phyloP scores from a whole-genome alignment of 2,888 invertebrate species.

The Tetranychus piercei region DNA sequence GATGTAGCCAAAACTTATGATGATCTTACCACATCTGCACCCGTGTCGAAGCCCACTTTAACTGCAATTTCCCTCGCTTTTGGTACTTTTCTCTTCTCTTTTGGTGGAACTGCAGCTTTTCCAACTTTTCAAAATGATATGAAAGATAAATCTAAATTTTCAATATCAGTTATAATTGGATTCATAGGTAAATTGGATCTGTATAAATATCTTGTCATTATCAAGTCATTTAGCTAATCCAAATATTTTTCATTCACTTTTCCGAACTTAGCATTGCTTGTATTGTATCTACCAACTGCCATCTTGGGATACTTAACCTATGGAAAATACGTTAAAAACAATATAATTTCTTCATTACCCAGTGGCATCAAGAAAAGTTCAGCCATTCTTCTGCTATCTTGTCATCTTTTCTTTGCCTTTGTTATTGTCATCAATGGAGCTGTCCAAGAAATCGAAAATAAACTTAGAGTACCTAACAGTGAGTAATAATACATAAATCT shows the following conservation, averaged over 20 bases:
- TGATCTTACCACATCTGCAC: constrained; percentile 40
- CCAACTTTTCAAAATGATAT: constrained; percentile 82
- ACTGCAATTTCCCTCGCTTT: constrained; percentile 48
- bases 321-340: constrained; percentile 49
- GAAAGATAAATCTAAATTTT: constrained; percentile 53
- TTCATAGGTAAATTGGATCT: constrained; percentile 42
- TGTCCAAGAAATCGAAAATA: constrained; percentile 59
- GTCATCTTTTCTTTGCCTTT: constrained; percentile 48
- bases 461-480: constrained; percentile 53
- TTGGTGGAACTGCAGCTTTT: constrained; percentile 53
- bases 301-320: constrained; percentile 45
- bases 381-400: constrained; percentile 45
- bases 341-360: constrained; percentile 49
- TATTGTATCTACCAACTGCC: constrained; percentile 51
- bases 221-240: neutral
- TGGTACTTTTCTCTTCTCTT: constrained; percentile 50
- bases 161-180: constrained; percentile 49
- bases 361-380: constrained; percentile 40
- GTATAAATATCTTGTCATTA: neutral
- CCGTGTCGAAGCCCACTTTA: constrained; percentile 36
- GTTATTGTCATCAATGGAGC: constrained; percentile 52
- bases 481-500: constrained; percentile 27
- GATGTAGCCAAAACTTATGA: constrained; percentile 29
- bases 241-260: neutral
- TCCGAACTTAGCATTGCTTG: constrained; percentile 34